phyloP scores from a whole-genome alignment of 2,113 vertebrate species.

The Anarhynchus alexandrinus region DNA sequence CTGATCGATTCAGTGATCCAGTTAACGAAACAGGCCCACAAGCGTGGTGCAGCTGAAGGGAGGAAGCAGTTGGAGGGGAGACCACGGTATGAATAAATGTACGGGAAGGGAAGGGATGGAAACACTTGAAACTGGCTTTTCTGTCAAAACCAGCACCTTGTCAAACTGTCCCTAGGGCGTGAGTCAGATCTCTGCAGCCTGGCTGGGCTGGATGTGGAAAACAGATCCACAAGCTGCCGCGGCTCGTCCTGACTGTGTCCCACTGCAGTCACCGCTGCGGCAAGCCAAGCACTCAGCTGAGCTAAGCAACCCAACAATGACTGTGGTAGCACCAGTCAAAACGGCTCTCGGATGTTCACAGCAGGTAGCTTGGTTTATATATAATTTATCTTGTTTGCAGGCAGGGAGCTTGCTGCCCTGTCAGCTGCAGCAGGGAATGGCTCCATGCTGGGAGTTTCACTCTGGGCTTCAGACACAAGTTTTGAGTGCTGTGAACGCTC shows the following conservation, averaged over 20 bases:
- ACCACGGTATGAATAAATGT: background rate
- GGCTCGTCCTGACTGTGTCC: background rate
- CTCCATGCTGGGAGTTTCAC: background rate
- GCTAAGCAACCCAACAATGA: background rate
- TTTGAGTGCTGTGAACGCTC: background rate
- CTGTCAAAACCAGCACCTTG: background rate
- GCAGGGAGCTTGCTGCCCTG: background rate
- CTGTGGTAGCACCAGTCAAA: background rate
- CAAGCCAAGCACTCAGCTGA: background rate
- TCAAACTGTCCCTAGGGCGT: background rate
- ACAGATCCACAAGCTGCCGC: background rate
- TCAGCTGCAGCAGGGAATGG: background rate
- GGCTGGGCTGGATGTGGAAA: background rate
- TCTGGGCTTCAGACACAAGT: background rate
- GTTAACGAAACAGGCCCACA: background rate
- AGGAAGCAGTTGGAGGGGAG: background rate
- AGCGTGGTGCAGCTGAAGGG: background rate
- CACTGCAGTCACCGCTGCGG: rapidly evolving
- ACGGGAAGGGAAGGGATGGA: background rate
- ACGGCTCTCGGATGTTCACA: background rate
- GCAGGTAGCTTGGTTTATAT: background rate
- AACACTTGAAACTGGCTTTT: background rate
- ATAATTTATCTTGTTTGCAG: background rate
- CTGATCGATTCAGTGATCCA: background rate
- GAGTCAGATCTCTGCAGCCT: background rate